phyloP scores from a whole-genome alignment of 2,888 invertebrate genomes.

The Xanthorhoe designata region DNA sequence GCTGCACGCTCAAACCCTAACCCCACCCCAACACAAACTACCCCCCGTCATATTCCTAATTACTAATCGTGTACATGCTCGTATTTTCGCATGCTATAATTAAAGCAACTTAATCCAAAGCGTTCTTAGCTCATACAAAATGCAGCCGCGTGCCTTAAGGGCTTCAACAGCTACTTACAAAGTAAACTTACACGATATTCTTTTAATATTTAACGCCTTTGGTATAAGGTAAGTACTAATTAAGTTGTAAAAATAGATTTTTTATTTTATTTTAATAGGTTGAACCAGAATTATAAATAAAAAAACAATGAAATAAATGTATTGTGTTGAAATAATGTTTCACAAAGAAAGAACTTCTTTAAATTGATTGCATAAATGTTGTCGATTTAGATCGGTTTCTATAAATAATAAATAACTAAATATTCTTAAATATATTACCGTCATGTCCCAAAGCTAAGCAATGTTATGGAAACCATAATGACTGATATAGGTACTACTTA shows the following conservation, averaged over 20 bases:
- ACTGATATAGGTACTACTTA: too few relatives aligned
- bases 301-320: too few relatives aligned
- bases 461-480: too few relatives aligned
- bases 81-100: slow-evolving; percentile 79
- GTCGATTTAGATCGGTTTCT: too few relatives aligned
- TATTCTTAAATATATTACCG: too few relatives aligned
- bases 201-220: slow-evolving; percentile 21
- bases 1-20: slow-evolving; percentile 32
- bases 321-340: too few relatives aligned
- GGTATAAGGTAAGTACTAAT: slow-evolving; percentile 1
- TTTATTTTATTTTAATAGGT: too few relatives aligned
- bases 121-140: slow-evolving; percentile 78
- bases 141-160: slow-evolving; percentile 60
- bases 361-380: too few relatives aligned
- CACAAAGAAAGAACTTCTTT: too few relatives aligned
- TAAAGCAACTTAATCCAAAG: slow-evolving; percentile 80
- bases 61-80: slow-evolving; percentile 79
- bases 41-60: slow-evolving; percentile 65
- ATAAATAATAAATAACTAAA: too few relatives aligned
- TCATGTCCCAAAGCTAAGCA: too few relatives aligned
- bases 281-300: too few relatives aligned
- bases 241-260: not conserved
- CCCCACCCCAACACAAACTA: slow-evolving; percentile 41
- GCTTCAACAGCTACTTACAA: slow-evolving; percentile 39
- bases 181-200: slow-evolving; percentile 23